phyloP scores from a whole-genome alignment of 2,113 vertebrate species.

The Oreochromis aureus region DNA sequence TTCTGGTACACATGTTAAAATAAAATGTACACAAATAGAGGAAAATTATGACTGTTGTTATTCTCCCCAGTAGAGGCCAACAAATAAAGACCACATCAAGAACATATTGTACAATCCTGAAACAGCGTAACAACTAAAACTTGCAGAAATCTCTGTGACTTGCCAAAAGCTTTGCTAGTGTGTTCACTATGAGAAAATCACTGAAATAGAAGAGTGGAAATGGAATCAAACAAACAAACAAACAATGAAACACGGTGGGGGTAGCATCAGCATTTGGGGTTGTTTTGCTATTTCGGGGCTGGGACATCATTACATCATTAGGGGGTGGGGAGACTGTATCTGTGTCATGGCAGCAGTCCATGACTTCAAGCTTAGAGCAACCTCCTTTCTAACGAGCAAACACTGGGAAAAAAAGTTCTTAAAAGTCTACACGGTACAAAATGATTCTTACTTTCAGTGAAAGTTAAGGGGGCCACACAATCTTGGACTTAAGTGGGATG shows the following conservation, averaged over 20 bases:
- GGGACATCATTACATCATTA: neutral
- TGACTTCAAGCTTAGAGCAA: neutral
- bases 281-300: neutral
- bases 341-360: neutral
- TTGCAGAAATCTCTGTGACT: neutral
- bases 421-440: neutral
- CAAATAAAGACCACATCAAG: neutral
- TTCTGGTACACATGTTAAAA: neutral
- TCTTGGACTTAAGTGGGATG: constrained; percentile 48
- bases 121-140: neutral
- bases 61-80: neutral
- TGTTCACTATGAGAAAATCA: neutral
- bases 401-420: neutral
- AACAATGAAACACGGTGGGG: neutral
- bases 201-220: neutral
- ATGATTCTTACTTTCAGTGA: constrained; percentile 19
- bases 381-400: neutral
- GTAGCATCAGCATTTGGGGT: neutral
- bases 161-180: neutral
- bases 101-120: neutral
- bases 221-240: neutral
- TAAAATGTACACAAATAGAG: neutral
- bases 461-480: constrained; percentile 34
- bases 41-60: neutral
- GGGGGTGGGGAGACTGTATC: neutral